phyloP scores from a whole-genome alignment of 2,888 invertebrate genomes.

The Tenthredo mesomela region DNA sequence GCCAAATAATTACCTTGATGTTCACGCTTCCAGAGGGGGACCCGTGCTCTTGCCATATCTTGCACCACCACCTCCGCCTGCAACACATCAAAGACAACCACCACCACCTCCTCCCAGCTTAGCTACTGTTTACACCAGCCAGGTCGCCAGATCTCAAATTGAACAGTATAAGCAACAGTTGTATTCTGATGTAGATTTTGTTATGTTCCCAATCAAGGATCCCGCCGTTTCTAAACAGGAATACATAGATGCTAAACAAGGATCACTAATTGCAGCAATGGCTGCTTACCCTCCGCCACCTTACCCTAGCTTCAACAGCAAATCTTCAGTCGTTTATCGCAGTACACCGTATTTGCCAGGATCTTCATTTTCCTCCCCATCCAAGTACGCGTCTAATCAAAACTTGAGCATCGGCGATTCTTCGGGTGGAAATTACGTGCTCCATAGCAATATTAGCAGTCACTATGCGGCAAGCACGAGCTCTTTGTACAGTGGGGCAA shows the following conservation, averaged over 20 bases:
- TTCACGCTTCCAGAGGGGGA: constrained; percentile 80
- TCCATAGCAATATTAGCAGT: constrained; percentile 72
- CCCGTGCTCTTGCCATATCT: constrained; percentile 79
- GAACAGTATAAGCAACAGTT: constrained; percentile 94
- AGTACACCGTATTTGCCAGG: constrained; percentile 90
- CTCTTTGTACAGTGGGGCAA: constrained; percentile 77
- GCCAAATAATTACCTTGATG: constrained; percentile 83
- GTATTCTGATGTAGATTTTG: constrained; percentile 95
- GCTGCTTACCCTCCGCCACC: constrained; percentile 80
- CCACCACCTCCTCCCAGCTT: constrained; percentile 85
- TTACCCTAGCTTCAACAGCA: constrained; percentile 79
- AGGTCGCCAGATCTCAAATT: constrained; percentile 87
- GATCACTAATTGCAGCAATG: constrained; percentile 85
- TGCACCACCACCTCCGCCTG: constrained; percentile 84
- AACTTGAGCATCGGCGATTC: constrained; percentile 80
- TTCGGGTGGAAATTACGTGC: constrained; percentile 66
- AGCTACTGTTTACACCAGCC: constrained; percentile 86
- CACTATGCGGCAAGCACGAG: constrained; percentile 77
- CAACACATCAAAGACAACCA: constrained; percentile 79
- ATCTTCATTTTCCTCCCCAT: constrained; percentile 82
- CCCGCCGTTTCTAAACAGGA: constrained; percentile 94
- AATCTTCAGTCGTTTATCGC: constrained; percentile 88
- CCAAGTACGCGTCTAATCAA: constrained; percentile 89
- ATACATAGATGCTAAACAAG: constrained; percentile 93
- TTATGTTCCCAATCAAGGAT: constrained; percentile 94